Evolutionary conservation across 2,888 invertebrate genomes (phyloP).

Genomic region (Rhagium mordax): DNA sequence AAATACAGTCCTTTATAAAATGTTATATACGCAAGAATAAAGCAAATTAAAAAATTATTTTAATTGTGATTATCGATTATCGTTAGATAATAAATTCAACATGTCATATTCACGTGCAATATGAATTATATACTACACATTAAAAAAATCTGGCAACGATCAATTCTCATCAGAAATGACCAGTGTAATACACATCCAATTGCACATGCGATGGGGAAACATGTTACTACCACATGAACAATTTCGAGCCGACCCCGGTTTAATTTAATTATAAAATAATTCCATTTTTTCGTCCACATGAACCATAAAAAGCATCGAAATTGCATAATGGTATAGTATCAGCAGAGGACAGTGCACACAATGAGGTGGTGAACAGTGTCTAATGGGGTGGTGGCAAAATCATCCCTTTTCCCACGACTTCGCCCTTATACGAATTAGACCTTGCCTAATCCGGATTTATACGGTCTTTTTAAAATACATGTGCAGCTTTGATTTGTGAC

Average conservation of each 20-base stretch:
- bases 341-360: slow-evolving; percentile 46
- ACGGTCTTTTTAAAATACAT: slow-evolving; percentile 48
- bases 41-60: too few species aligned
- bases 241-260: slow-evolving; percentile 39
- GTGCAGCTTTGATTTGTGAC: slow-evolving; percentile 41
- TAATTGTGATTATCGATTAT: too few species aligned
- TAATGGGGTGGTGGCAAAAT: slow-evolving; percentile 53
- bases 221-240: slow-evolving; percentile 23
- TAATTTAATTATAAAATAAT: slow-evolving; percentile 51
- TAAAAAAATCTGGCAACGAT: not conserved
- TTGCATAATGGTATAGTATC: slow-evolving; percentile 45
- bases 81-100: too few species aligned
- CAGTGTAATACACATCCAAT: slow-evolving; percentile 1
- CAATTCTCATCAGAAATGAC: not conserved
- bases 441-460: slow-evolving; percentile 52
- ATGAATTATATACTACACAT: not conserved
- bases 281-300: slow-evolving; percentile 46
- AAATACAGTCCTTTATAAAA: too few species aligned
- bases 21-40: too few species aligned
- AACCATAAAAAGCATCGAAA: slow-evolving; percentile 46
- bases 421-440: slow-evolving; percentile 52
- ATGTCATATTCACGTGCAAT: too few species aligned
- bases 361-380: slow-evolving; percentile 57
- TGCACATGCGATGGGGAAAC: slow-evolving; percentile 5
- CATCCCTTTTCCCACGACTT: slow-evolving; percentile 61